Conservation (phyloP, 1,140 invertebrate species). For the Coenobita brevimanus region DNA sequence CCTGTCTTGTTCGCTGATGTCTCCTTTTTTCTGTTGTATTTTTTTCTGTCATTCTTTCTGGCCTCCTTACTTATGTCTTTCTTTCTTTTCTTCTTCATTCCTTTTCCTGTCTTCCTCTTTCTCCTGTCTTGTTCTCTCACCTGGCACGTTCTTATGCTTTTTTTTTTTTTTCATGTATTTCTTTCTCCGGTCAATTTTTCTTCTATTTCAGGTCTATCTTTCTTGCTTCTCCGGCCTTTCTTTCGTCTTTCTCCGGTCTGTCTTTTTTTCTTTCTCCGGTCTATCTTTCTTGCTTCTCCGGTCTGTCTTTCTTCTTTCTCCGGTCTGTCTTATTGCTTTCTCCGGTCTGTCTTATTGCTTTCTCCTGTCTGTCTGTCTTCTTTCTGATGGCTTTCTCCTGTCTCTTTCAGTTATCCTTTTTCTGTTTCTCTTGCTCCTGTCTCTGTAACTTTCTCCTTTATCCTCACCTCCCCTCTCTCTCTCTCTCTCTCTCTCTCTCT, state of each 20-base stretch:
- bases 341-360: background rate
- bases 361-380: background rate
- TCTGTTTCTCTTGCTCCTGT: background rate
- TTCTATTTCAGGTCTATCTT: too few species aligned
- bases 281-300: background rate
- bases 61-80: background rate
- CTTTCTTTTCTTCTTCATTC: slow-evolving; percentile 6
- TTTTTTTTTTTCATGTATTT: background rate
- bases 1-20: background rate
- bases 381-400: too few species aligned
- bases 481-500: slow-evolving; percentile 14
- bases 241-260: background rate
- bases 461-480: background rate
- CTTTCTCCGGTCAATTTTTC: too few species aligned
- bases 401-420: too few species aligned
- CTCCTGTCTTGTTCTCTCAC: background rate
- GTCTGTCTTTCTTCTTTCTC: background rate
- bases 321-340: background rate
- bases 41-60: background rate
- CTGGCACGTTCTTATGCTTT: background rate
- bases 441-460: background rate
- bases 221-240: background rate
- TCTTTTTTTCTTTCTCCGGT: background rate
- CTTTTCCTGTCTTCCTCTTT: background rate
- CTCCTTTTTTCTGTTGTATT: background rate